Evolutionary conservation across 2,113 vertebrate genomes (phyloP), one percentile per base, ranked within the genome.

Genomic region (Pimephales promelas): DNA sequence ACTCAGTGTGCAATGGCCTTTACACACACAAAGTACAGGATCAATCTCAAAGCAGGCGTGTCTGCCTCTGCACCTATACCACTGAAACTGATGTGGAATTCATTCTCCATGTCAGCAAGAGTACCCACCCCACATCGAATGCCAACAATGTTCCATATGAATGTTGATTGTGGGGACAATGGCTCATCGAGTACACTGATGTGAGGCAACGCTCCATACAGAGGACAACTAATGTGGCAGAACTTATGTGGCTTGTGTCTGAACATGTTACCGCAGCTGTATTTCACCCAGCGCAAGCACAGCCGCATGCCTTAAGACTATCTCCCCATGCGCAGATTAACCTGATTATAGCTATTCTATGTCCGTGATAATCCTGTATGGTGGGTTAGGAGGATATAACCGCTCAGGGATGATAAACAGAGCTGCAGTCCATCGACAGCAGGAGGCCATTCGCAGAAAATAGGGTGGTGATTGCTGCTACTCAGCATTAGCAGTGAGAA

Each of bases 191-290:
- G 75, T 54, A 82, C 82, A 52, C 66, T 70, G 62, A 77, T 66
- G 75, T 73, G 75, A 86, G 82, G 40, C 79, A 72, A 43, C 4
- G 83, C 20, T 16, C 82, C 86, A 81, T 85, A 85, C 78, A 78
- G 87, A 16, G 47, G 28, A 43, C 40, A 59, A 18, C 66, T 83
- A 87, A 88, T 90, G 89, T 79, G 77, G 79, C 80, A 85, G 77
- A 83, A 86, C 84, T 61, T 86, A 74, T 86, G 84, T 86, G 81
- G 61, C 59, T 64, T 28, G 10, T 54, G 78, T 84, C 87, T 70
- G 73, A 45, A 75, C 49, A 72, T 54, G 84, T 85, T 84, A 83
- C 61, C 45, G 6, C 56, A 54, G 82, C 79, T 57, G 82, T 84
- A 78, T 73, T 87, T 89, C 82, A 83, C 54, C 31, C 28, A 5